Evolutionary conservation across 2,113 vertebrate genomes (phyloP), one percentile per base, ranked within the genome.

Genomic region (Rhynchopsitta pachyrhyncha): DNA sequence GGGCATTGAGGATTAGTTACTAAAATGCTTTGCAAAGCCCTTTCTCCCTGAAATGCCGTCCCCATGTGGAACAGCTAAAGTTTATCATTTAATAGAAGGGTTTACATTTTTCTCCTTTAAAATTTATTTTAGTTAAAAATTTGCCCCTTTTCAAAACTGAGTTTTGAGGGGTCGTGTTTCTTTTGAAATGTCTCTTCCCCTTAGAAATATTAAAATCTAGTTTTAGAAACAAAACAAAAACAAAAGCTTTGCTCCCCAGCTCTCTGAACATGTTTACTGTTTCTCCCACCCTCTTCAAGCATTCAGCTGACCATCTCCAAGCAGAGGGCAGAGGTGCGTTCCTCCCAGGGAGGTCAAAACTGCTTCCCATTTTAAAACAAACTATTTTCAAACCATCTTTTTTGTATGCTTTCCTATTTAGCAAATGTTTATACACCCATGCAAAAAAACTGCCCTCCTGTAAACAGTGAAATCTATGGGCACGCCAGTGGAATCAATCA

Each of bases 181-280:
- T 84, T 79, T 49, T 60, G 39, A 64, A 82, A 79, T 52, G 25
- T 37, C 33, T 92, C 68, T 70, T 22, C 55, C 42, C 50, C 52
- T 89, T 44, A 28, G 62, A 89, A 73, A 82, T 49, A 79, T 12
- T 86, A 28, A 64, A 93, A 76, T n/a, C 71, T 42, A n/a, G 24
- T 60, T 92, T 37, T 69, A 79, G 91, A 91, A 94, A 62, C 80
- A 87, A 86, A 94, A 73, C 69, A 93, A 60, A 82, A 78, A 37
- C 4, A 35, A 81, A 47, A 71, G 47, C 57, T 37, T 57, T 52
- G 47, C 69, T 89, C 73, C 9, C 37, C 70, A 86, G 49, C 52
- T 91, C 83, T 46, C 62, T 82, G 83, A 82, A 55, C 17, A 13
- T 85, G 95, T 93, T 91, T 78, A 64, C 73, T 37, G 10, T 83